Evolutionary conservation across 2,113 vertebrate genomes (phyloP).

Genomic region (human): GRCh38 chr18:51994501-51995000

Average conservation of each 20-base stretch:
- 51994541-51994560: background rate
- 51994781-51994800: background rate
- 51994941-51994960: background rate
- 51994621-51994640: background rate
- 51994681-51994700: slow-evolving; percentile 23
- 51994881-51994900: background rate
- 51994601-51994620: background rate
- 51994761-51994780: background rate
- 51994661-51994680: background rate
- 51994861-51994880: background rate
- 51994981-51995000: background rate
- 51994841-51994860: background rate
- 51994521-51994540: background rate
- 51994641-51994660: background rate
- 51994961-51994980: background rate
- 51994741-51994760: background rate
- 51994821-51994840: background rate
- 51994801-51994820: background rate
- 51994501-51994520: background rate
- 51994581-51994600: slow-evolving; percentile 10
- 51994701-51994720: slow-evolving; percentile 32
- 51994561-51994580: background rate
- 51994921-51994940: fast-evolving
- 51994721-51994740: background rate
- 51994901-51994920: background rate